These are phyloP conservation scores for Ricordea florida DNA, from an alignment of 92 coral and sea anemone genomes.

Conservation along the genomic window DNA sequence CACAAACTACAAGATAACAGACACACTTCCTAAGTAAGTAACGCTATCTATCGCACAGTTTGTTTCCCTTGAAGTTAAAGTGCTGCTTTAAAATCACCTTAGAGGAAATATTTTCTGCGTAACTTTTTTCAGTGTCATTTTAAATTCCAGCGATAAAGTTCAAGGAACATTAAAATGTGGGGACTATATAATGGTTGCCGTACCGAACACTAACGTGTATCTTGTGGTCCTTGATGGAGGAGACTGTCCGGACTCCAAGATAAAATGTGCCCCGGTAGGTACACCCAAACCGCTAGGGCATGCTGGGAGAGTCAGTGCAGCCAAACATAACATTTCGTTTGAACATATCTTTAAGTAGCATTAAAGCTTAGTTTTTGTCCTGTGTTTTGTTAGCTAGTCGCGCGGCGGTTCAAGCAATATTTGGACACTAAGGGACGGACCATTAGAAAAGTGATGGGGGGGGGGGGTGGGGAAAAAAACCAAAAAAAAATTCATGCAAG, in stretches of 20 bases:
- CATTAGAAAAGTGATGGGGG: too few species aligned
- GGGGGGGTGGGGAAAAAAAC: too few species aligned
- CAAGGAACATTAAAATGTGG: conserved; percentile 72
- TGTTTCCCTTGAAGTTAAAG: not conserved
- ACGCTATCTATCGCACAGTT: not conserved
- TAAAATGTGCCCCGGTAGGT: conserved; percentile 84
- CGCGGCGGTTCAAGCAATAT: too few species aligned
- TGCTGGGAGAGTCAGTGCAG: too few species aligned
- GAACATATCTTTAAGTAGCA: too few species aligned
- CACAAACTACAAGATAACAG: conserved; percentile 84
- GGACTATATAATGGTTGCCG: conserved; percentile 78
- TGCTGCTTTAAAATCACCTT: too few species aligned
- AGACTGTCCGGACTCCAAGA: conserved; percentile 64
- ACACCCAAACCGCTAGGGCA: not conserved
- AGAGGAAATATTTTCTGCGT: too few species aligned
- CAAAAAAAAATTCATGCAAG: too few species aligned
- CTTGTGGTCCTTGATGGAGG: conserved; percentile 86
- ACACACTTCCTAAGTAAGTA: conserved; percentile 65
- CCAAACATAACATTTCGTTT: too few species aligned
- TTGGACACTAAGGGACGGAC: too few species aligned
- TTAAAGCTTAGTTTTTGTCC: too few species aligned
- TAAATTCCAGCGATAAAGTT: conserved; percentile 59
- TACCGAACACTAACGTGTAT: conserved; percentile 81
- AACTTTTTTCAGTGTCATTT: not conserved
- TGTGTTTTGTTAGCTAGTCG: too few species aligned